Conservation (phyloP, 2,797 vertebrate genomes). For the Rhinatrema bivittatum region DNA sequence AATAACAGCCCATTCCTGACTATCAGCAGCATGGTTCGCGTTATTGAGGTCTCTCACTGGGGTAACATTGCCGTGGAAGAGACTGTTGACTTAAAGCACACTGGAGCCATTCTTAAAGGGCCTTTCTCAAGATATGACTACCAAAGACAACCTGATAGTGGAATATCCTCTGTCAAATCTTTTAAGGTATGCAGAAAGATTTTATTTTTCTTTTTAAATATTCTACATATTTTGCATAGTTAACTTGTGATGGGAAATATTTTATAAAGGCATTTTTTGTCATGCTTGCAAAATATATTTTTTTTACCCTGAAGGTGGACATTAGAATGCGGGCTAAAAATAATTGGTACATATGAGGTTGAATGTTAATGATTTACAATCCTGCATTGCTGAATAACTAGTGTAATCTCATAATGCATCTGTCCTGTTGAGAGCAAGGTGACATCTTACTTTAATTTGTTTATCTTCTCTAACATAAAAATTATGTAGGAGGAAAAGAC, state of each 20-base stretch:
- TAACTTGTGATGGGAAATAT: too few species aligned
- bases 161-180: slow-evolving; percentile 95
- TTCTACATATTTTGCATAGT: neutral
- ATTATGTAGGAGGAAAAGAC: too few species aligned
- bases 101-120: slow-evolving; percentile 84
- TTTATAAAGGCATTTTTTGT: too few species aligned
- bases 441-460: too few species aligned
- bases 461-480: too few species aligned
- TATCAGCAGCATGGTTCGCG: slow-evolving; percentile 85
- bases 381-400: too few species aligned
- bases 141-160: slow-evolving; percentile 95
- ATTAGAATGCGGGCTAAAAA: too few species aligned
- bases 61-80: slow-evolving; percentile 97
- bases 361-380: too few species aligned
- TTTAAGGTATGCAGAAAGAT: slow-evolving; percentile 74
- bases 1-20: slow-evolving; percentile 95
- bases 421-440: too few species aligned
- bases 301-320: neutral
- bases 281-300: too few species aligned
- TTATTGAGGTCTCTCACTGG: slow-evolving; percentile 96
- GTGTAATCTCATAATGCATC: too few species aligned
- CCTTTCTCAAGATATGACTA: slow-evolving; percentile 97
- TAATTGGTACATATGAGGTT: too few species aligned
- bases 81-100: slow-evolving; percentile 89
- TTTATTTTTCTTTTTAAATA: neutral